Conservation (phyloP, 1,140 invertebrate species). For the Lutraria rhynchaena region DNA sequence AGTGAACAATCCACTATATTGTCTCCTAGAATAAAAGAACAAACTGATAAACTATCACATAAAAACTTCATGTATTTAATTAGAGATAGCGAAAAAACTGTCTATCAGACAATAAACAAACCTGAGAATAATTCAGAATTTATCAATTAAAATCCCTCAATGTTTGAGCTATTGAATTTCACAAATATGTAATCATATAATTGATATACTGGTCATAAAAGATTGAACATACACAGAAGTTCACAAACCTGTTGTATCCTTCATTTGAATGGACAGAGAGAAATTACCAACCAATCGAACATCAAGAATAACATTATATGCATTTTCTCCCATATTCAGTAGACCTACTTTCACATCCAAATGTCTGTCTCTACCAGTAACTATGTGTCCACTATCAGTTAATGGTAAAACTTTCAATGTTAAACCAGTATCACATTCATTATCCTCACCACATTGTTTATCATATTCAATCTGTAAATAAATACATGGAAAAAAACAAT, state of each 20-base stretch:
- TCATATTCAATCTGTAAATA: constrained; percentile 48
- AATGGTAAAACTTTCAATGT: constrained; percentile 26
- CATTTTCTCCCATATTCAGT: constrained; percentile 37
- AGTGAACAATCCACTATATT: constrained; percentile 35
- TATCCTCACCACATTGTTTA: constrained; percentile 51
- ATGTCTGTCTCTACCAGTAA: constrained; percentile 25
- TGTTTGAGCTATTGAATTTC: too few relatives aligned
- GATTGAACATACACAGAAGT: too few relatives aligned
- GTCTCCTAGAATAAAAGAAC: constrained; percentile 41
- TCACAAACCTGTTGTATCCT: constrained; percentile 23
- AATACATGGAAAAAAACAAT: too few relatives aligned
- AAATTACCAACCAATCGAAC: constrained; percentile 31
- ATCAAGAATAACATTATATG: constrained; percentile 50
- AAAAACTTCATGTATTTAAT: too few relatives aligned
- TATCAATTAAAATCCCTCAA: too few relatives aligned
- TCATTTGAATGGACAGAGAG: constrained; percentile 6
- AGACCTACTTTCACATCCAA: constrained; percentile 32
- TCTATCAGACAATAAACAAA: too few relatives aligned
- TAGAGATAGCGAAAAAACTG: too few relatives aligned
- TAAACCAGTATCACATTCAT: constrained; percentile 38
- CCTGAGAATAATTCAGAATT: too few relatives aligned
- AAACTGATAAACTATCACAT: too few relatives aligned
- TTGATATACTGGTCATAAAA: too few relatives aligned
- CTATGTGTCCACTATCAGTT: constrained; percentile 38
- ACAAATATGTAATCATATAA: too few relatives aligned